These are phyloP conservation scores for Malurus elegans DNA, from an alignment of 2,113 vertebrate species.

Conservation along the genomic window DNA sequence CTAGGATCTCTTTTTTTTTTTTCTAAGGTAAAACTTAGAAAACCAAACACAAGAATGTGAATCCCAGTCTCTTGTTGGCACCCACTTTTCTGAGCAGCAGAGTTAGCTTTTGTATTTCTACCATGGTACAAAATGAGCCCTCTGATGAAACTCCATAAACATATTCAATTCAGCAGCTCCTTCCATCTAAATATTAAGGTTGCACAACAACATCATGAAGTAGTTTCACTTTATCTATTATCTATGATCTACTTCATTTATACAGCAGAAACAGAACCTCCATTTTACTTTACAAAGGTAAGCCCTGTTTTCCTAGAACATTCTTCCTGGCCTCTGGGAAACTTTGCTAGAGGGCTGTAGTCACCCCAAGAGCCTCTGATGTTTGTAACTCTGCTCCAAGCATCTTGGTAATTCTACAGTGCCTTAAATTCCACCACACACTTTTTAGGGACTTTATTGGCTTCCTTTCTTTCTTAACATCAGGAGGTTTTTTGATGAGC, in stretches of 20 bases:
- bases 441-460: not conserved
- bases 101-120: not conserved
- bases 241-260: not conserved
- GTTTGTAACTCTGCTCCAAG: not conserved
- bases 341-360: not conserved
- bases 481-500: not conserved
- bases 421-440: not conserved
- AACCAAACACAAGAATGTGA: not conserved
- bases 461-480: not conserved
- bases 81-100: not conserved
- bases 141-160: not conserved
- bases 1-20: not conserved
- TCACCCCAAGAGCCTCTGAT: not conserved
- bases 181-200: not conserved
- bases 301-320: not conserved
- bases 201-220: not conserved
- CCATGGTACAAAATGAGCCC: fast-evolving
- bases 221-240: not conserved
- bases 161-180: not conserved
- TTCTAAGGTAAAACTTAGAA: not conserved
- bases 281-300: not conserved
- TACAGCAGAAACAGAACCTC: not conserved
- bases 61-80: not conserved
- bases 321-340: not conserved
- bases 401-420: not conserved